Evolutionary conservation across 2,113 vertebrate genomes (phyloP), one percentile per base, ranked within the genome.

Genomic region (Cavia aperea): DNA sequence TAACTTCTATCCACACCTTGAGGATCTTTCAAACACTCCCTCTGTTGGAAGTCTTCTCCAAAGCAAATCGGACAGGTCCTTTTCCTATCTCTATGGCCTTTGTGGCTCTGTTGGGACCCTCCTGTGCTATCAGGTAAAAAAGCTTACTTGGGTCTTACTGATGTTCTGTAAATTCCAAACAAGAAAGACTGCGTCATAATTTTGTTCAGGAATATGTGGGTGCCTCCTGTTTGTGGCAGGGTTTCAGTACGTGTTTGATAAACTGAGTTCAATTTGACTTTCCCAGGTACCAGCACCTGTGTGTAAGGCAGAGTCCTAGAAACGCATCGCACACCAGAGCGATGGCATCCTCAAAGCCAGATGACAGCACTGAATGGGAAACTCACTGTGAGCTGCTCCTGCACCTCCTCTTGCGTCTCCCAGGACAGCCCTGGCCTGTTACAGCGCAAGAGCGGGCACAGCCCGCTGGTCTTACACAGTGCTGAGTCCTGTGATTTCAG

Each of bases 301-400:
- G 21, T 62, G 9, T 49, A 68, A 72, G 39, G 8, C 29, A 29
- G 56, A 24, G 23, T 39, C 73, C 36, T 79, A 54, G 87, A 66
- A 62, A 65, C 1, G 31, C 15, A 12, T 5, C 31, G 7, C 46
- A 24, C 2, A 29, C 29, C 51, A 78, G 43, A n/a, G 24, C n/a
- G n/a, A 18, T 10, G 29, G 12, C 63, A 7, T 7, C 49, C 1
- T 29, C 33, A n/a, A 65, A 29, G 23, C 66, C 21, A 8, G 54
- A n/a, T 5, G 33, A 39, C 4, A 1, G 2, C n/a, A 7, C 19
- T 9, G 6, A 46, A 7, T 12, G 19, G 29, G 5, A 72, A 62
- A 23, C 63, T 58, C 31, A 13, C 1, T 8, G 19, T 29, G 15
- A 72, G 54, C 23, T 29, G 66, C 54, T n/a, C 14, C 33, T 5